Percentiles rank a stretch among this genome's conserved stretches.
Evolutionary conservation across 2,113 vertebrate species (phyloP).

Genomic region (Geococcyx californianus): DNA sequence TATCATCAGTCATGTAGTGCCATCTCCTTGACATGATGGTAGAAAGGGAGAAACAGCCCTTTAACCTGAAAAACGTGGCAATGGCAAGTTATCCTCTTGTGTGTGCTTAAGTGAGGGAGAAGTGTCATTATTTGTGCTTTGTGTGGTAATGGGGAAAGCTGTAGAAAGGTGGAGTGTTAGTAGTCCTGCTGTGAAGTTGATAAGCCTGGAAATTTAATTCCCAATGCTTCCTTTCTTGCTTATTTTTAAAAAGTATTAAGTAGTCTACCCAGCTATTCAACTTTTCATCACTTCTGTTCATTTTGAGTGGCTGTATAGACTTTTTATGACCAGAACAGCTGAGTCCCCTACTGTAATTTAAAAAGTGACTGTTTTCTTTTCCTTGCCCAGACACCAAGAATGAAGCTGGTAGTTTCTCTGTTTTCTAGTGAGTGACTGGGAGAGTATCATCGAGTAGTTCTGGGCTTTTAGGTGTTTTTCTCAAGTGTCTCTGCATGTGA

Average conservation of each 20-base stretch:
- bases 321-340: background rate
- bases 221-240: background rate
- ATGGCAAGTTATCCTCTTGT: background rate
- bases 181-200: background rate
- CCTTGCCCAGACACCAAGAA: background rate
- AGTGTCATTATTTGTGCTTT: background rate
- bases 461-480: background rate
- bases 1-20: background rate
- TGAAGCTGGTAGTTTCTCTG: background rate
- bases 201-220: background rate
- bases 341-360: background rate
- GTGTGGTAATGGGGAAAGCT: background rate
- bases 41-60: background rate
- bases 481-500: background rate
- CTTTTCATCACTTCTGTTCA: background rate
- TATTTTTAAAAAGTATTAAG: background rate
- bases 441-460: background rate
- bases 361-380: background rate
- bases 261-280: background rate
- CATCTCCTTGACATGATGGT: background rate
- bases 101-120: background rate
- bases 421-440: background rate
- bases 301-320: background rate
- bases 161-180: background rate
- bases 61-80: fast-evolving